These are phyloP conservation scores for Stigmatopora argus DNA, from an alignment of 2,113 vertebrate genomes.

Conservation along the genomic window DNA sequence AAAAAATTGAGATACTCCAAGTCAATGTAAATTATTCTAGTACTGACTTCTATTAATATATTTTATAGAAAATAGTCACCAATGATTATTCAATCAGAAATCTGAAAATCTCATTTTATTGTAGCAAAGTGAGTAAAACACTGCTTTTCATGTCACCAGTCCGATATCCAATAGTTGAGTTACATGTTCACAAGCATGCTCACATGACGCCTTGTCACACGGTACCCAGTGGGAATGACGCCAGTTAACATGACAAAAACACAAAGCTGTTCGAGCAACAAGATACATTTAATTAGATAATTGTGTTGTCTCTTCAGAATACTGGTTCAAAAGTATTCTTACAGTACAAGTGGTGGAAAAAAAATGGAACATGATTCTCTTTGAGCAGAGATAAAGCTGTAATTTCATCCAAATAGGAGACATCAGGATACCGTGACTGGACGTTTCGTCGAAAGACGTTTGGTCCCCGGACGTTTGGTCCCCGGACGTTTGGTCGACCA, in stretches of 20 bases:
- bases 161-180: background rate
- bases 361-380: constrained; percentile 44
- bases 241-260: constrained; percentile 7
- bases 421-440: constrained; percentile 22
- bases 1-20: no score
- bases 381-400: constrained; percentile 56
- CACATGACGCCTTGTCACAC: background rate
- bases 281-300: constrained; percentile 65
- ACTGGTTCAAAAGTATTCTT: constrained; percentile 24
- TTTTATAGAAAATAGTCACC: no score
- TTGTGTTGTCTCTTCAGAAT: constrained; percentile 32
- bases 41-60: no score
- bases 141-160: background rate
- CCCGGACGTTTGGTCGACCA: no score
- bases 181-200: constrained; percentile 1
- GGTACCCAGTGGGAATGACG: constrained; percentile 9
- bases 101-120: no score
- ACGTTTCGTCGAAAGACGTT: no score
- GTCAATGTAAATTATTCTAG: no score
- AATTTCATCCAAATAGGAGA: constrained; percentile 62
- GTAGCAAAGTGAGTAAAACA: background rate
- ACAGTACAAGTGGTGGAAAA: constrained; percentile 14
- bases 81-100: no score
- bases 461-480: no score
- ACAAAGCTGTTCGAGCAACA: constrained; percentile 54